Conservation (phyloP, 1,140 invertebrate genomes). For the Coptotermes formosanus region DNA sequence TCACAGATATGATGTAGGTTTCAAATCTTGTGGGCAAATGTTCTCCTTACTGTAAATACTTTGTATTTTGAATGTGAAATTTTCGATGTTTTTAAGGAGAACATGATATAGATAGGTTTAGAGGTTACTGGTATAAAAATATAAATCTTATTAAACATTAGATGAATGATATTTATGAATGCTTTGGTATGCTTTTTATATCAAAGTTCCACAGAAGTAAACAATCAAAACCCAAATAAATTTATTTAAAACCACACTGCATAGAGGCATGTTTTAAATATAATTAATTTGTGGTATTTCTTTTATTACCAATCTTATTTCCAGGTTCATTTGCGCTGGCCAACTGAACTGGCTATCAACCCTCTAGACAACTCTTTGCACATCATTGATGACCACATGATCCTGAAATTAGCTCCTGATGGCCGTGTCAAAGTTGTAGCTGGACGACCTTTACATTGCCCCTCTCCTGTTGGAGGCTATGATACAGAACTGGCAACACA, state of each 20-base stretch:
- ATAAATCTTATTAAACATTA: too few species aligned
- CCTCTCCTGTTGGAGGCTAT: slow-evolving; percentile 63
- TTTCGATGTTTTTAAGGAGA: too few species aligned
- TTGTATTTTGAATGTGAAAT: too few species aligned
- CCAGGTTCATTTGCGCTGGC: slow-evolving; percentile 89
- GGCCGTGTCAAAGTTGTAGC: slow-evolving; percentile 88
- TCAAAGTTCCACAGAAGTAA: too few species aligned
- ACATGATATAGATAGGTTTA: too few species aligned
- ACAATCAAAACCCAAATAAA: too few species aligned
- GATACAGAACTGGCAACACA: slow-evolving; percentile 49
- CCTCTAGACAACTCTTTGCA: slow-evolving; percentile 92
- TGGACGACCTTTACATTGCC: slow-evolving; percentile 87
- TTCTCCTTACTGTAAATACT: too few species aligned
- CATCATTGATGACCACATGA: slow-evolving; percentile 95
- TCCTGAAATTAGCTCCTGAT: slow-evolving; percentile 86
- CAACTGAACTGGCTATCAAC: slow-evolving; percentile 89
- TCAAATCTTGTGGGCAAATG: too few species aligned
- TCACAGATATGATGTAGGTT: too few species aligned
- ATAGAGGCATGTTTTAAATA: background rate
- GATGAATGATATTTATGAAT: too few species aligned
- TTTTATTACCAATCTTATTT: slow-evolving; percentile 35
- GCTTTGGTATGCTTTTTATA: too few species aligned
- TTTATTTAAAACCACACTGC: background rate
- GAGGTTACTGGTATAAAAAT: too few species aligned
- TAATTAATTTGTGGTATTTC: background rate